Evolutionary conservation across 2,113 vertebrate genomes (phyloP), one percentile per base, ranked within the genome.

Genomic region (Vidua macroura): DNA sequence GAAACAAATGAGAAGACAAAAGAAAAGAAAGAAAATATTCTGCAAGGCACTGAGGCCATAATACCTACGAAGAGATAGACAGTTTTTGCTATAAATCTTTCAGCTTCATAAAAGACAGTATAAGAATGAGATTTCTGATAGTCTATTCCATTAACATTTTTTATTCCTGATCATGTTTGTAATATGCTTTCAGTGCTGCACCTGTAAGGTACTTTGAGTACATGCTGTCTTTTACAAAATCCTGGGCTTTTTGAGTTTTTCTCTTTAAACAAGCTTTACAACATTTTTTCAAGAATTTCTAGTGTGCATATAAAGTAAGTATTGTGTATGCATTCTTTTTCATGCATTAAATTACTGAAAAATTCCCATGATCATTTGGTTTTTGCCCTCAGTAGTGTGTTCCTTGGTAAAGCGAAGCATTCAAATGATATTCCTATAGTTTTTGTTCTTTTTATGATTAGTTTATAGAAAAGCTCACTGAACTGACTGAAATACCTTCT

Each of bases 371-470:
- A 60, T 53, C 18, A 35, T 55, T 92, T 49, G 2, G 8, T 60
- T 94, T 12, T 39, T 78, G 10, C 19, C 19, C 23, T 90, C 48
- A 85, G 10, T 46, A 49, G 8, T 51, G 27, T 58, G 46, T 72
- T 79, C 83, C 28, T 62, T 84, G 27, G 24, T 83, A 79, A 88
- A n/a, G 13, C 8, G 81, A 70, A 75, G 10, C 9, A 79, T 88
- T 81, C 75, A 39, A 89, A 83, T 66, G 4, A 51, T 52, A 76
- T 30, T 43, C 11, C 62, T 76, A 15, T 7, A 25, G 15, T 79
- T 90, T 90, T 81, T 41, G 31, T 93, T 90, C 13, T 59, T 92
- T 87, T 56, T 33, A 52, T 70, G 41, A 75, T 79, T n/a, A 48
- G 11, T 63, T 90, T 85, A 53, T 66, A 41, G 63, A 70, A 11